Evolutionary conservation across 2,888 invertebrate species (phyloP).

Genomic region (Andricus curvator): DNA sequence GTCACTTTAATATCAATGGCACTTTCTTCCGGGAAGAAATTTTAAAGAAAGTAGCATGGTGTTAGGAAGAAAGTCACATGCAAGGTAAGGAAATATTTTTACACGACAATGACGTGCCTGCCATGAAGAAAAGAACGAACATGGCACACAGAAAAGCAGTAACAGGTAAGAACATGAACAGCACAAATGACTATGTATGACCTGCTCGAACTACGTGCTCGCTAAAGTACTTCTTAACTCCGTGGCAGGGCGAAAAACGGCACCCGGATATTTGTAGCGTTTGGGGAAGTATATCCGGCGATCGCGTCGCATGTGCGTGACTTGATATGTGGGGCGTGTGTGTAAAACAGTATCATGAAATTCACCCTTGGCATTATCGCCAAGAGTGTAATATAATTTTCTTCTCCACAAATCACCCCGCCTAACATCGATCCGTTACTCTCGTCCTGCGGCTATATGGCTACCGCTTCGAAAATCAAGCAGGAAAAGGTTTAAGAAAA

Average conservation of each 20-base stretch:
- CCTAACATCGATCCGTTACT: constrained; percentile 30
- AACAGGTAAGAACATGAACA: constrained; percentile 19
- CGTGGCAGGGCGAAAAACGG: constrained; percentile 13
- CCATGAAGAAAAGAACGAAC: constrained; percentile 10
- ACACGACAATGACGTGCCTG: constrained; percentile 14
- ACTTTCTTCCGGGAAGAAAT: neutral
- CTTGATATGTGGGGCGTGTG: constrained; percentile 50
- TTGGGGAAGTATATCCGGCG: constrained; percentile 26
- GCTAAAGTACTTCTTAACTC: neutral
- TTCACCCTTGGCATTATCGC: constrained; percentile 51
- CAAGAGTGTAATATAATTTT: constrained; percentile 51
- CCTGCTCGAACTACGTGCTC: constrained; percentile 9
- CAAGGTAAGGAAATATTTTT: constrained; percentile 24
- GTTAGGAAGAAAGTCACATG: constrained; percentile 14
- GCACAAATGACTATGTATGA: constrained; percentile 35
- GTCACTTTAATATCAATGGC: neutral
- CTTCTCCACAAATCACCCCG: constrained; percentile 50
- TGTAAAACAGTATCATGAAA: constrained; percentile 49
- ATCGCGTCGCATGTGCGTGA: constrained; percentile 47
- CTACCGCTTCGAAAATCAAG: constrained; percentile 27
- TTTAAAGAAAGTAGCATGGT: neutral
- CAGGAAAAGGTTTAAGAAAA: constrained; percentile 40
- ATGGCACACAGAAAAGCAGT: neutral
- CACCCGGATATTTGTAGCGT: constrained; percentile 24
- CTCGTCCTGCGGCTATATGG: constrained; percentile 12